phyloP scores from a whole-genome alignment of 1,140 invertebrate species.

The Brachionus asplanchnoidis region DNA sequence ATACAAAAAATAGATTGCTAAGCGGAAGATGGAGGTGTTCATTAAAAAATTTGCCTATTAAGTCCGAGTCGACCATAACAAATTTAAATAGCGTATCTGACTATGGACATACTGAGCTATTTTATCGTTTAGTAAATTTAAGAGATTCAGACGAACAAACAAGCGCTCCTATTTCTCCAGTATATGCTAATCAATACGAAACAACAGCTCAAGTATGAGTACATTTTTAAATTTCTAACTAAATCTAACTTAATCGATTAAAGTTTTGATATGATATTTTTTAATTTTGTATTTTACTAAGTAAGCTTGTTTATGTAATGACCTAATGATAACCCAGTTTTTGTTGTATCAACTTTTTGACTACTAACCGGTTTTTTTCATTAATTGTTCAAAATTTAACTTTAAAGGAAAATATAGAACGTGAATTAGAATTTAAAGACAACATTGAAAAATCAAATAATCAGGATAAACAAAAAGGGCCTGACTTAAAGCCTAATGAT shows the following conservation, averaged over 20 bases:
- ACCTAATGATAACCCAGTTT: not conserved
- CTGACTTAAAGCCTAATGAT: not conserved
- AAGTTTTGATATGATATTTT: slow-evolving; percentile 21
- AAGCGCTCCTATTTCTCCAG: slow-evolving; percentile 49
- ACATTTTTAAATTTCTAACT: not conserved
- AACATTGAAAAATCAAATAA: not conserved
- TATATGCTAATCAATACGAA: slow-evolving; percentile 48
- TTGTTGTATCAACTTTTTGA: not conserved
- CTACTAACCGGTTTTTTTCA: not conserved
- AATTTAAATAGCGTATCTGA: slow-evolving; percentile 49
- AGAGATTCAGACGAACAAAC: slow-evolving; percentile 51
- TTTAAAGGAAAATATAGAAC: not conserved
- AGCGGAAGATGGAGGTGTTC: slow-evolving; percentile 51
- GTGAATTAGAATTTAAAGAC: not conserved
- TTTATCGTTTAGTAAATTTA: slow-evolving; percentile 52
- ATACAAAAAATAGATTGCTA: slow-evolving; percentile 48
- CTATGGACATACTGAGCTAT: slow-evolving; percentile 51
- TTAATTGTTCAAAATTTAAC: not conserved
- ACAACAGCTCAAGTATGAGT: slow-evolving; percentile 47
- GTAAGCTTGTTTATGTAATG: not conserved
- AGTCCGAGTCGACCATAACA: slow-evolving; percentile 48
- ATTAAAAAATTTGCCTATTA: slow-evolving; percentile 52
- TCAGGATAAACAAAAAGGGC: not conserved
- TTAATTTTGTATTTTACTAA: not conserved
- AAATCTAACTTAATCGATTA: not conserved